phyloP scores from a whole-genome alignment of 2,888 invertebrate genomes.

The Lamproptera curius region DNA sequence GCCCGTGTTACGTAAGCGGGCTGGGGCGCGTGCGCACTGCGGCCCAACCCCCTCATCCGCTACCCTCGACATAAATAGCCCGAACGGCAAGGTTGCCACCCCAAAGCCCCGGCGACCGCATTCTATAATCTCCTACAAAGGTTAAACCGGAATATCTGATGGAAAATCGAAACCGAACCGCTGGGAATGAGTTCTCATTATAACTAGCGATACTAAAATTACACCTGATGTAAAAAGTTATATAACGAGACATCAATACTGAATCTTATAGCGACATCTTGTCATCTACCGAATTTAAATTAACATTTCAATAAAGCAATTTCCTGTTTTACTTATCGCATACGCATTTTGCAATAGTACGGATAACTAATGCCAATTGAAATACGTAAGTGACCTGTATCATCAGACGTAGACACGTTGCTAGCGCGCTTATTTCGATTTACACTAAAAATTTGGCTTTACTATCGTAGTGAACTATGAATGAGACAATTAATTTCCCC shows the following conservation, averaged over 20 bases:
- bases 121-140: constrained; percentile 73
- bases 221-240: too few relatives aligned
- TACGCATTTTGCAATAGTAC: too few relatives aligned
- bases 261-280: too few relatives aligned
- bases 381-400: constrained; percentile 18
- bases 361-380: constrained; percentile 11
- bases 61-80: constrained; percentile 75
- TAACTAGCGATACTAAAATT: constrained; percentile 32
- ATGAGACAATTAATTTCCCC: constrained; percentile 75
- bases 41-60: constrained; percentile 52
- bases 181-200: constrained; percentile 41
- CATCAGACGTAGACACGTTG: constrained; percentile 51
- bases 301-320: too few relatives aligned
- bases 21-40: constrained; percentile 63
- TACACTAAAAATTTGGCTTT: constrained; percentile 66
- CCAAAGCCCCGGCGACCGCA: constrained; percentile 66
- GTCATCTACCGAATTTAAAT: too few relatives aligned
- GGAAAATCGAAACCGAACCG: constrained; percentile 60
- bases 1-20: constrained; percentile 65
- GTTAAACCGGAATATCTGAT: constrained; percentile 71
- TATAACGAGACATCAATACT: too few relatives aligned
- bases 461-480: constrained; percentile 70
- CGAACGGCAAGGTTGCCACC: constrained; percentile 77
- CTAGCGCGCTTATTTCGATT: constrained; percentile 61
- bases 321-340: too few relatives aligned